Conservation (phyloP, 2,113 vertebrate species). For the chimpanzee (Pan troglodytes) region DNA sequence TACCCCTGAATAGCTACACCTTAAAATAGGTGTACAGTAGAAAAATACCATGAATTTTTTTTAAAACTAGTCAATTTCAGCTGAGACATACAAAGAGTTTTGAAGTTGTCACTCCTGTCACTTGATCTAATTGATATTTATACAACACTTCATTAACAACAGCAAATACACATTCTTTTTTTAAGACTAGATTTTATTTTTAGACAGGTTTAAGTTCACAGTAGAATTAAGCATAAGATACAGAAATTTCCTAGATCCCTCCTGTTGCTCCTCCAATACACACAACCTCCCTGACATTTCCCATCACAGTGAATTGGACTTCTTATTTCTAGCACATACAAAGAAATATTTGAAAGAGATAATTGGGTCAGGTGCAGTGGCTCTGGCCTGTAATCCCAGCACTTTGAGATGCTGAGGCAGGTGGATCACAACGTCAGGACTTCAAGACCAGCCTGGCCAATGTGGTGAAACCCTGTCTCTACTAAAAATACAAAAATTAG, state of each 20-base stretch:
- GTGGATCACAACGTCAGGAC: no score
- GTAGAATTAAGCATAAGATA: neutral
- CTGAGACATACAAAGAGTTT: neutral
- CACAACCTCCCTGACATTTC: neutral
- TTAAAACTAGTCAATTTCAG: neutral
- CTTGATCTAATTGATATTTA: neutral
- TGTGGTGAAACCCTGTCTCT: no score
- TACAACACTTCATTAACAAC: neutral
- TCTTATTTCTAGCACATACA: no score
- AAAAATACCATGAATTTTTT: neutral
- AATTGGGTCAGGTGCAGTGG: no score
- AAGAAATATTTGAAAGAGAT: no score
- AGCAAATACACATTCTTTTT: neutral
- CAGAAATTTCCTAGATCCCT: neutral
- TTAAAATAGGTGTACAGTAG: neutral
- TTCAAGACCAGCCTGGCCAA: no score
- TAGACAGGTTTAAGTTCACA: neutral
- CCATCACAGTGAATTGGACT: neutral
- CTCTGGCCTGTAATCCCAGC: no score
- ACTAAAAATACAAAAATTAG: no score
- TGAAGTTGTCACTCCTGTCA: neutral
- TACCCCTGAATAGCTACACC: neutral
- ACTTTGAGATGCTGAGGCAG: no score
- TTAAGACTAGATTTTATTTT: neutral
- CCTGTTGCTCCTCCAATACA: neutral